phyloP scores from a whole-genome alignment of 2,797 vertebrate species.

The Nyctibius grandis region DNA sequence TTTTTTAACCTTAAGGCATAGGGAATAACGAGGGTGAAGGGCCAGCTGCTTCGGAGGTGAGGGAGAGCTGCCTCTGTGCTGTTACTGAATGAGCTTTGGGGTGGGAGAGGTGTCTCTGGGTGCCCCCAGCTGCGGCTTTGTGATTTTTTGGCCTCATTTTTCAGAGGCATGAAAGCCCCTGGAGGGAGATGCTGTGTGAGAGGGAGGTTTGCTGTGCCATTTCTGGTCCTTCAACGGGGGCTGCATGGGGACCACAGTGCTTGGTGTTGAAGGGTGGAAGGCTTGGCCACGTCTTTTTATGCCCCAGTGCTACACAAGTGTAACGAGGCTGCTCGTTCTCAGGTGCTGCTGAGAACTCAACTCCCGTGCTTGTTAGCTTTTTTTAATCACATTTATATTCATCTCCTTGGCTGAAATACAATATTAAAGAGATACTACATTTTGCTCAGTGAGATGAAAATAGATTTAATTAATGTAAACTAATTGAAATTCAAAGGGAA shows the following conservation, averaged over 20 bases:
- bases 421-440: not conserved
- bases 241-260: not conserved
- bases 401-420: not conserved
- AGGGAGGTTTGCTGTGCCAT: not conserved
- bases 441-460: not conserved
- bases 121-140: not conserved
- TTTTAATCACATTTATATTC: not conserved
- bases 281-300: not conserved
- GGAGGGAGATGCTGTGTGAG: not conserved
- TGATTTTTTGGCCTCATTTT: not conserved
- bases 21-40: not conserved
- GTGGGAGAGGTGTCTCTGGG: rapidly evolving
- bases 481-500: not conserved
- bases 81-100: not conserved
- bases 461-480: not conserved
- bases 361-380: not conserved
- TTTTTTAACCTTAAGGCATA: no score
- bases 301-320: not conserved
- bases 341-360: not conserved
- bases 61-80: not conserved
- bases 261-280: rapidly evolving
- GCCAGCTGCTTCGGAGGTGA: not conserved
- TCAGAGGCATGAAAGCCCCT: not conserved
- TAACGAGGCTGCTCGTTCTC: not conserved
- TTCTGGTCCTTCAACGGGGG: not conserved